Conservation (phyloP, 2,797 vertebrate genomes). For the Lithobates sylvaticus region DNA sequence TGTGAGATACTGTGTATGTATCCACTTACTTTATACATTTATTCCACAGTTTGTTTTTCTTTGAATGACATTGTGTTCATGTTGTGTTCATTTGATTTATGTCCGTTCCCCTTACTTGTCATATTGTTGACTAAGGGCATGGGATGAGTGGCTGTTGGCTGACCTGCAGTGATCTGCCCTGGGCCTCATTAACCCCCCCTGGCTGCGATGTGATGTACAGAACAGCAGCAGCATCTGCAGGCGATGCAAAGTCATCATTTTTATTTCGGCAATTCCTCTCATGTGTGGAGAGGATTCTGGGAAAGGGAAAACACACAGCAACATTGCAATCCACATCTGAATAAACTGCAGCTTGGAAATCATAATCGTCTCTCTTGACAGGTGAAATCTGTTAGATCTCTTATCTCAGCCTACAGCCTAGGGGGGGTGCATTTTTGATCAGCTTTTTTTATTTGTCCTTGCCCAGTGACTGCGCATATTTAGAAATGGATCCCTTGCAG, state of each 20-base stretch:
- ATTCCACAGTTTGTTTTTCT: no score
- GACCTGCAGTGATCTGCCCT: background rate
- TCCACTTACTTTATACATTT: no score
- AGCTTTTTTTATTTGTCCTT: constrained; percentile 11
- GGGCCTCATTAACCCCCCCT: constrained; percentile 6
- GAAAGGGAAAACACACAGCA: constrained; percentile 8
- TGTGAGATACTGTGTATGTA: no score
- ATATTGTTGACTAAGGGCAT: no score
- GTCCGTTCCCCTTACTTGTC: no score
- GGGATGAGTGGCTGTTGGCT: background rate
- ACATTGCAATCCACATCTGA: constrained; percentile 16
- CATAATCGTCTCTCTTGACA: constrained; percentile 32
- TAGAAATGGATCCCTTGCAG: constrained; percentile 3
- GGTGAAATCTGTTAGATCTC: constrained; percentile 33
- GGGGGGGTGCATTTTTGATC: constrained; percentile 8
- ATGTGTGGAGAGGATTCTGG: background rate
- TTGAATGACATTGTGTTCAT: no score
- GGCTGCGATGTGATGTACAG: background rate
- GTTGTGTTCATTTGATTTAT: no score
- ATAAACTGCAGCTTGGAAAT: constrained; percentile 6
- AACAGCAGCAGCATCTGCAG: constrained; percentile 14
- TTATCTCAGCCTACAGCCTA: background rate
- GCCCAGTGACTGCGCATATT: constrained; percentile 6
- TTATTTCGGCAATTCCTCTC: constrained; percentile 29
- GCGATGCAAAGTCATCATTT: constrained; percentile 43